Conservation (phyloP, 1,140 invertebrate genomes). For the honey bee (Apis mellifera) region Amel_HAv3.1 CM009946.2:5479001-5479500, state of each 20-base stretch:
- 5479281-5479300: not conserved
- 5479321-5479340: too few relatives aligned
- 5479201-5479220: not conserved
- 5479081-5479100: not conserved
- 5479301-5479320: too few relatives aligned
- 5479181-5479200: not conserved
- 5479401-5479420: not conserved
- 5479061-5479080: not conserved
- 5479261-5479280: conserved; percentile 1
- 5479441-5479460: not conserved
- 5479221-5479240: conserved; percentile 28
- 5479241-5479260: conserved; percentile 3
- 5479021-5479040: too few relatives aligned
- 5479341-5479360: too few relatives aligned
- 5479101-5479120: not conserved
- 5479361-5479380: too few relatives aligned
- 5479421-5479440: not conserved
- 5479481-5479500: not conserved
- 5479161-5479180: not conserved
- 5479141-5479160: not conserved
- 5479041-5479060: too few relatives aligned
- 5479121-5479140: not conserved
- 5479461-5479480: not conserved
- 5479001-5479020: too few relatives aligned
- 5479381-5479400: not conserved